Conservation (phyloP, 2,888 invertebrate genomes). For the Andrena dorsata region DNA sequence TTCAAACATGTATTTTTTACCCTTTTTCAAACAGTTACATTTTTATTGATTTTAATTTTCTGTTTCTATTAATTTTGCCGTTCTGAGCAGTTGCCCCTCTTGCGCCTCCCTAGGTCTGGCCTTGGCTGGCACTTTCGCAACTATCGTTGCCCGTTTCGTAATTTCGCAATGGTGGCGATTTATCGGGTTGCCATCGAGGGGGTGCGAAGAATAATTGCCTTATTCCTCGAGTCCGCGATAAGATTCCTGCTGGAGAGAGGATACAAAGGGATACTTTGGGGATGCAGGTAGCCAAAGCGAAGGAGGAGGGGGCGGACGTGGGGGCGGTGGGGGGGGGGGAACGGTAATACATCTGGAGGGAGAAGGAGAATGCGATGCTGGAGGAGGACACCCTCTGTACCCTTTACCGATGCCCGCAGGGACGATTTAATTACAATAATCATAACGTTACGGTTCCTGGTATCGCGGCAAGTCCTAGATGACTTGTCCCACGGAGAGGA, state of each 20-base stretch:
- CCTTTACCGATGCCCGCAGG: slow-evolving; percentile 65
- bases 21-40: no score
- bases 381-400: slow-evolving; percentile 54
- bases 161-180: slow-evolving; percentile 40
- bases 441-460: slow-evolving; percentile 78
- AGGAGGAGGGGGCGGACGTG: slow-evolving; percentile 26
- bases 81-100: no score
- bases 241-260: slow-evolving; percentile 28
- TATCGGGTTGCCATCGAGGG: slow-evolving; percentile 26
- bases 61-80: no score
- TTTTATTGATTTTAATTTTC: no score
- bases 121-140: background rate
- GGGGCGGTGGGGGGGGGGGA: slow-evolving; percentile 16
- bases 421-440: slow-evolving; percentile 84
- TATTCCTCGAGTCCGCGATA: slow-evolving; percentile 50
- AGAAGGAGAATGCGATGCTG: slow-evolving; percentile 38
- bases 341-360: slow-evolving; percentile 48
- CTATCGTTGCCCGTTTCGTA: slow-evolving; percentile 3
- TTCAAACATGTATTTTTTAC: no score
- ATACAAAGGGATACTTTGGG: slow-evolving; percentile 42
- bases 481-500: slow-evolving; percentile 76
- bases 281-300: slow-evolving; percentile 76
- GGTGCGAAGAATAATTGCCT: slow-evolving; percentile 56
- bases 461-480: slow-evolving; percentile 73
- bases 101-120: no score